Evolutionary conservation across 2,888 invertebrate species (phyloP).

Genomic region (Diarsia dahlii): DNA sequence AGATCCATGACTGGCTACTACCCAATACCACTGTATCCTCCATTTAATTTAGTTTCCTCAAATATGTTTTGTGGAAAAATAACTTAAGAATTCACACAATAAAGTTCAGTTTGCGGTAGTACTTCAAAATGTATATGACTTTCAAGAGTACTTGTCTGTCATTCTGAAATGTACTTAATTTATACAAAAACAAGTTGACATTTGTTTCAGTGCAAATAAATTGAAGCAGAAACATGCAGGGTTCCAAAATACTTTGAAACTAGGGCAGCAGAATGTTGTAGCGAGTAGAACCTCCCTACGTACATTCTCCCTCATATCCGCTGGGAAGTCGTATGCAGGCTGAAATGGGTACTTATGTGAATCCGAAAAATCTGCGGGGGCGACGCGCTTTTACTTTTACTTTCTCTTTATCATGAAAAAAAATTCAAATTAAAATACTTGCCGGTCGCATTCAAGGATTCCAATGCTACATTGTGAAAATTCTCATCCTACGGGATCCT

Average conservation of each 20-base stretch:
- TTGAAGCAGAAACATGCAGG: not conserved
- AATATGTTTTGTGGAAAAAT: not conserved
- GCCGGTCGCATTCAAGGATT: constrained; percentile 5
- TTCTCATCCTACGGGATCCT: constrained; percentile 2
- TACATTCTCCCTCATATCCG: not conserved
- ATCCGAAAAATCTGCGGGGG: not conserved
- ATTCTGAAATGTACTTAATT: not conserved
- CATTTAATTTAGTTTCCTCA: not conserved
- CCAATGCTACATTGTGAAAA: constrained; percentile 1
- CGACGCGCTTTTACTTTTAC: not conserved
- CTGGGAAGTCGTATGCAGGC: not conserved
- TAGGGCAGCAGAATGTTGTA: not conserved
- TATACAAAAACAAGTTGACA: not conserved
- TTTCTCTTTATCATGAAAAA: constrained; percentile 2
- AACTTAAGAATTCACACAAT: not conserved
- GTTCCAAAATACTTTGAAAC: not conserved
- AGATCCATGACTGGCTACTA: not conserved
- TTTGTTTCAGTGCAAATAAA: not conserved
- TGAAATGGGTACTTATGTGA: not conserved
- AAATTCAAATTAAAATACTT: constrained; percentile 37
- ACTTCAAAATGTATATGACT: not conserved
- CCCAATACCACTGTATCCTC: not conserved
- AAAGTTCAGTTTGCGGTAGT: not conserved
- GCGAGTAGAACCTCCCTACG: not conserved
- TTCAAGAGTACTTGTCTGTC: not conserved